Percentiles rank a stretch among this genome's conserved stretches.
phyloP scores from a whole-genome alignment of 1,140 invertebrate species.

The Leptinotarsa defecta region DNA sequence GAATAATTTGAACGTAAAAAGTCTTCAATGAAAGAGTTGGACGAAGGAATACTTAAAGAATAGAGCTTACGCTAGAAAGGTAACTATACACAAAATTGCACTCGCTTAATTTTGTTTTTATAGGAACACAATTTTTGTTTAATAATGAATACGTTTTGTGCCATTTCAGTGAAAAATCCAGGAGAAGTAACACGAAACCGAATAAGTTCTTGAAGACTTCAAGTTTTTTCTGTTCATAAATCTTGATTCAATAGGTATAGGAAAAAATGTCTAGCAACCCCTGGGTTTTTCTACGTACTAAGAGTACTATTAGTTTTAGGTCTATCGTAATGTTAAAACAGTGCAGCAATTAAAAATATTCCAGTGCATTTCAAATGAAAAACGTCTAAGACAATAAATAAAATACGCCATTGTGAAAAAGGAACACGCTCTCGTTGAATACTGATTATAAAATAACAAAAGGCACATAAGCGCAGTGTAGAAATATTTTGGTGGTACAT shows the following conservation, averaged over 20 bases:
- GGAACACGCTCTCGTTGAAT: slow-evolving; percentile 40
- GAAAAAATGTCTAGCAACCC: too few species aligned
- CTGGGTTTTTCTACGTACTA: background rate
- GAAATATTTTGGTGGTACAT: too few species aligned
- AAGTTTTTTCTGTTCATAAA: too few species aligned
- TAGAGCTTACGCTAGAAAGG: background rate
- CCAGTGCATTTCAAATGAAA: slow-evolving; percentile 24
- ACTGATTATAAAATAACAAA: slow-evolving; percentile 30
- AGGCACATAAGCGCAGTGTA: too few species aligned
- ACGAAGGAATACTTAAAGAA: slow-evolving; percentile 4
- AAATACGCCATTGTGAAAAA: slow-evolving; percentile 26
- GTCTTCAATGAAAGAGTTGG: slow-evolving; percentile 6
- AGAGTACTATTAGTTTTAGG: slow-evolving; percentile 19
- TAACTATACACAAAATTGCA: slow-evolving; percentile 9
- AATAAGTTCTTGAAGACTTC: background rate
- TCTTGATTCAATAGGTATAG: too few species aligned
- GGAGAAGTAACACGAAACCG: background rate
- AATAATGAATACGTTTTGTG: slow-evolving; percentile 14
- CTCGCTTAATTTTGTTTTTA: slow-evolving; percentile 13
- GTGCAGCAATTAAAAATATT: slow-evolving; percentile 26
- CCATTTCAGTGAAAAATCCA: slow-evolving; percentile 8
- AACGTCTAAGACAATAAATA: slow-evolving; percentile 3
- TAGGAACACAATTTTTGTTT: slow-evolving; percentile 38
- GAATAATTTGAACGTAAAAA: slow-evolving; percentile 5
- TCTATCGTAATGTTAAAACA: slow-evolving; percentile 35